Percentiles rank a stretch among this genome's conserved stretches.
Evolutionary conservation across 2,113 vertebrate genomes (phyloP).

Genomic region (Thalassoma bifasciatum): DNA sequence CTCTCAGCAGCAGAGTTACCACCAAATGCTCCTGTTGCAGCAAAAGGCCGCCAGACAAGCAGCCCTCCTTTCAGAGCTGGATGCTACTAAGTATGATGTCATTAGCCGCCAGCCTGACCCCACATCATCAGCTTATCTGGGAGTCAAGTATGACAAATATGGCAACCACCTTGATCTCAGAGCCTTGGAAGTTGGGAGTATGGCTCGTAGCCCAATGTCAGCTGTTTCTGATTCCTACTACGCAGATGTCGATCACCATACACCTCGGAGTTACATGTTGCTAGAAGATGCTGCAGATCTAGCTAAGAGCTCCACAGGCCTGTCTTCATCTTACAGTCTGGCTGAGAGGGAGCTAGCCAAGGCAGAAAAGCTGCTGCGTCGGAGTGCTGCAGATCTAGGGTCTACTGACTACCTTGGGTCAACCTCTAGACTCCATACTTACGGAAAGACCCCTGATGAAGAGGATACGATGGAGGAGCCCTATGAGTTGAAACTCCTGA

Average conservation of each 20-base stretch:
- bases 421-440: slow-evolving; percentile 91
- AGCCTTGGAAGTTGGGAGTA: slow-evolving; percentile 90
- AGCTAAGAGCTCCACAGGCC: slow-evolving; percentile 87
- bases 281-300: slow-evolving; percentile 97
- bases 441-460: slow-evolving; percentile 94
- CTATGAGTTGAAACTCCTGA: slow-evolving; percentile 96
- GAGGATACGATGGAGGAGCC: slow-evolving; percentile 98
- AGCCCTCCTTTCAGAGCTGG: slow-evolving; percentile 89
- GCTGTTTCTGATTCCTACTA: slow-evolving; percentile 96
- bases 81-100: slow-evolving; percentile 96
- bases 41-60: slow-evolving; percentile 92
- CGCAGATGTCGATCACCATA: slow-evolving; percentile 93
- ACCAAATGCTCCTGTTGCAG: slow-evolving; percentile 94
- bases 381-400: slow-evolving; percentile 87
- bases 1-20: slow-evolving; percentile 93
- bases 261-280: slow-evolving; percentile 92
- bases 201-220: slow-evolving; percentile 94
- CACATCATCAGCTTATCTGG: slow-evolving; percentile 88
- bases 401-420: slow-evolving; percentile 93
- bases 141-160: slow-evolving; percentile 96
- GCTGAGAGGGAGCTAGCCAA: slow-evolving; percentile 96
- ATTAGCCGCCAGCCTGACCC: slow-evolving; percentile 92
- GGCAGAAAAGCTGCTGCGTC: slow-evolving; percentile 91
- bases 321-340: slow-evolving; percentile 91
- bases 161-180: slow-evolving; percentile 93